A percentile compares a stretch with the other conserved stretches of the same genome.
These are phyloP conservation scores for Coenobita brevimanus DNA, from an alignment of 1,140 invertebrate genomes.

Conservation along the genomic window DNA sequence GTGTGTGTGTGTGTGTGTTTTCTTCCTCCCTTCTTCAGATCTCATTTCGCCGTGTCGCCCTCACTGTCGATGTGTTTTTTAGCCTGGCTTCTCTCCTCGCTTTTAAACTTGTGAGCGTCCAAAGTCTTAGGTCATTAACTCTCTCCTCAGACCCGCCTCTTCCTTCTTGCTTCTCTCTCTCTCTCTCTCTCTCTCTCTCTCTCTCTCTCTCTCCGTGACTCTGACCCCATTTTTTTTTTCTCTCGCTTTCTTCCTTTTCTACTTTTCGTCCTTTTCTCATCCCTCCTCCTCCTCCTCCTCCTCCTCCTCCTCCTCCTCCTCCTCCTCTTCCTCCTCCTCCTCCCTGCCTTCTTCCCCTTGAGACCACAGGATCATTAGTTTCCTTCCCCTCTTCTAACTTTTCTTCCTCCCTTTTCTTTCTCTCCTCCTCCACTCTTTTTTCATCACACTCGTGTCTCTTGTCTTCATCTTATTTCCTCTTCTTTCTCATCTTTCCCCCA, in stretches of 20 bases:
- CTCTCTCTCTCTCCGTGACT: neutral
- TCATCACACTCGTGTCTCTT: no score
- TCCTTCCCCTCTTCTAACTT: neutral
- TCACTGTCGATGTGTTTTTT: no score
- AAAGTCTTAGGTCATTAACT: slow-evolving; percentile 8
- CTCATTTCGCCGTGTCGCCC: no score
- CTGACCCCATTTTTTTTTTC: no score
- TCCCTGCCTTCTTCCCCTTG: neutral
- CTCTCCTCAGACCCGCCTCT: neutral
- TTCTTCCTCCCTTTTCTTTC: no score
- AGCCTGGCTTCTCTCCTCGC: neutral
- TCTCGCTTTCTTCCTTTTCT: no score
- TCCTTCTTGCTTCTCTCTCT: neutral
- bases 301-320: no score
- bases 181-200: neutral
- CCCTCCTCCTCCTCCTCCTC: no score
- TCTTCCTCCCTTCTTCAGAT: no score
- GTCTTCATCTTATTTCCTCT: neutral
- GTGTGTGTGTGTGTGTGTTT: no score
- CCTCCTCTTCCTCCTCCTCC: neutral
- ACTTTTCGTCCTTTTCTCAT: no score
- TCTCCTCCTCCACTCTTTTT: no score
- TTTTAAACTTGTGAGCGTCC: neutral
- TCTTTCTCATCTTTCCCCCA: neutral
- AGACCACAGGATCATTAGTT: neutral